A percentile compares a stretch with the other conserved stretches of the same genome.
These are phyloP conservation scores for Urocyon cinereoargenteus DNA, from an alignment of 2,797 vertebrate species.

Conservation along the genomic window DNA sequence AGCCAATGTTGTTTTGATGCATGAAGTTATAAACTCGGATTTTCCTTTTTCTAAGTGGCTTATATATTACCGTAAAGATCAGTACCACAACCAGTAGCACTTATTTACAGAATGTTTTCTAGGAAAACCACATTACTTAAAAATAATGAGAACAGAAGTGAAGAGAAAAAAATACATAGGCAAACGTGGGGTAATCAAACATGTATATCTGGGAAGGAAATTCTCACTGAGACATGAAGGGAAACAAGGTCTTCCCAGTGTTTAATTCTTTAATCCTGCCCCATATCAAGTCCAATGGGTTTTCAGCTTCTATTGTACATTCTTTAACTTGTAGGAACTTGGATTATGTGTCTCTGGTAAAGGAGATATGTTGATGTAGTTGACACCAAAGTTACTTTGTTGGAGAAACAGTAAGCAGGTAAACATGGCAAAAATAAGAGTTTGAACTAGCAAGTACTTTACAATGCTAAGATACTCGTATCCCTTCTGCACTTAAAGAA, in stretches of 20 bases:
- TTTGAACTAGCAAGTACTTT: not conserved
- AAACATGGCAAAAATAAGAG: not conserved
- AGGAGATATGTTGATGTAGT: not conserved
- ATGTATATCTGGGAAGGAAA: not conserved
- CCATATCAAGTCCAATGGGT: not conserved
- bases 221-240: not conserved
- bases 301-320: not conserved
- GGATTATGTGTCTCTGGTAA: not conserved
- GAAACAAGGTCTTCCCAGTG: not conserved
- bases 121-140: not conserved
- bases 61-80: not conserved
- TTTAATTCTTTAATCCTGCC: not conserved
- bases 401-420: not conserved
- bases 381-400: not conserved
- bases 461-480: not conserved
- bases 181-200: not conserved
- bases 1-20: not conserved
- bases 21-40: not conserved
- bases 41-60: not conserved
- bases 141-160: not conserved
- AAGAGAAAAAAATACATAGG: not conserved
- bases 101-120: not conserved
- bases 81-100: not conserved
- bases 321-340: not conserved
- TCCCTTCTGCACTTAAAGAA: not conserved